A percentile compares a stretch with the other conserved stretches of the same genome.
phyloP scores from a whole-genome alignment of 1,140 invertebrate species.

The Oryctes rhinoceros region DNA sequence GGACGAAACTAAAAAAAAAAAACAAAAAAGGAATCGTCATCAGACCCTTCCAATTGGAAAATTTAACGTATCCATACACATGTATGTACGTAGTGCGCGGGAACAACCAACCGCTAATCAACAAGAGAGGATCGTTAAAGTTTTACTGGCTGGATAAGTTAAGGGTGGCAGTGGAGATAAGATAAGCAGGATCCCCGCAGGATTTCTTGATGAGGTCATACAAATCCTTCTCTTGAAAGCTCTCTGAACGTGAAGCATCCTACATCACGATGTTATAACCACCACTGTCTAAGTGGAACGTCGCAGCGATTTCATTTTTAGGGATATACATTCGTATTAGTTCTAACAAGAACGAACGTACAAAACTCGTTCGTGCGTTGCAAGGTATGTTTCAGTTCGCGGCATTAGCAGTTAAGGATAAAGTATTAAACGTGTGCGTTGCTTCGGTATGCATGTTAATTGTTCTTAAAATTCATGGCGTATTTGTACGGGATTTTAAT shows the following conservation, averaged over 20 bases:
- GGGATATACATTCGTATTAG: conserved; percentile 17
- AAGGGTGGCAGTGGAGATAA: conserved; percentile 31
- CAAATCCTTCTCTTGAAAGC: conserved; percentile 35
- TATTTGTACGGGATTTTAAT: neutral
- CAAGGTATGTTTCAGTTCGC: neutral
- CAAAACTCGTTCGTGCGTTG: neutral
- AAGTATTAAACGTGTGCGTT: neutral
- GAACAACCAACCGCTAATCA: conserved; percentile 31
- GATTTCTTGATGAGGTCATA: conserved; percentile 36
- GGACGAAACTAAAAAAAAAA: conserved; percentile 1
- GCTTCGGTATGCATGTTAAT: neutral
- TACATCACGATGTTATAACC: conserved; percentile 36
- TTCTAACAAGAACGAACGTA: conserved; percentile 1
- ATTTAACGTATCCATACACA: conserved; percentile 3
- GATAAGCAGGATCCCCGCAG: conserved; percentile 34
- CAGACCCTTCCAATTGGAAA: conserved; percentile 22
- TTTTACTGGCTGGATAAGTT: conserved; percentile 34
- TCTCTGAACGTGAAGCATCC: conserved; percentile 30
- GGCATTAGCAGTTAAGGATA: neutral
- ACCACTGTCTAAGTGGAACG: conserved; percentile 32
- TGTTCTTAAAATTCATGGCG: neutral
- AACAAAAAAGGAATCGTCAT: neutral
- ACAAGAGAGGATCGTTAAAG: conserved; percentile 34
- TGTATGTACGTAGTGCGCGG: neutral
- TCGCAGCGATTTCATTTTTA: conserved; percentile 31